Evolutionary conservation across 2,797 vertebrate genomes (phyloP).

Genomic region (Lophius americanus): DNA sequence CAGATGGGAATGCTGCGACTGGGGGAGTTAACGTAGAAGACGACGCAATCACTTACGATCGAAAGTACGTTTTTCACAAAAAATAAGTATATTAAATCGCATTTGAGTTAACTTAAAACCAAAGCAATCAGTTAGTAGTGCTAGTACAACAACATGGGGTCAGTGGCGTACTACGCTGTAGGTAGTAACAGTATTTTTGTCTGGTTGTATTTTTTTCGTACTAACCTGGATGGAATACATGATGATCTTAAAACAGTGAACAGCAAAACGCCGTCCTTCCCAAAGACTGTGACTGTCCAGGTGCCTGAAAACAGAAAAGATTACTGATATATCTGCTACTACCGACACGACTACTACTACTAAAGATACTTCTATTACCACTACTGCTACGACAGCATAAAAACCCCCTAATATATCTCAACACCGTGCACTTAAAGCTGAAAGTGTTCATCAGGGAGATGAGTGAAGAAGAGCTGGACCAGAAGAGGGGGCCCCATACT

Average conservation of each 20-base stretch:
- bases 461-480: too few species aligned
- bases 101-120: too few species aligned
- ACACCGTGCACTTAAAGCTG: too few species aligned
- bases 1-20: constrained; percentile 91
- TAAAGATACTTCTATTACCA: too few species aligned
- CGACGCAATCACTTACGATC: too few species aligned
- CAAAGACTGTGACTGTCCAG: constrained; percentile 66
- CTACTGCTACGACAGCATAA: too few species aligned
- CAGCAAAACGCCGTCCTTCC: constrained; percentile 63
- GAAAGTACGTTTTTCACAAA: too few species aligned
- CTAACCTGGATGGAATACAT: constrained; percentile 72
- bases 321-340: background rate
- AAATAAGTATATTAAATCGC: too few species aligned
- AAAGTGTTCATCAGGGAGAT: too few species aligned
- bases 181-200: background rate
- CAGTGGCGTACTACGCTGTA: background rate
- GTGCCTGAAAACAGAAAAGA: constrained; percentile 55
- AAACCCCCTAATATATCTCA: too few species aligned
- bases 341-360: background rate
- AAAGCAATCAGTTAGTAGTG: too few species aligned
- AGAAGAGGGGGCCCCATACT: too few species aligned
- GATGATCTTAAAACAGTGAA: constrained; percentile 70
- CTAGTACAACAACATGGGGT: background rate
- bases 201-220: background rate
- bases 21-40: constrained; percentile 1